Percentiles rank a stretch among this genome's conserved stretches.
These are phyloP conservation scores for Dicaeum eximium DNA, from an alignment of 2,113 vertebrate genomes.

Conservation along the genomic window DNA sequence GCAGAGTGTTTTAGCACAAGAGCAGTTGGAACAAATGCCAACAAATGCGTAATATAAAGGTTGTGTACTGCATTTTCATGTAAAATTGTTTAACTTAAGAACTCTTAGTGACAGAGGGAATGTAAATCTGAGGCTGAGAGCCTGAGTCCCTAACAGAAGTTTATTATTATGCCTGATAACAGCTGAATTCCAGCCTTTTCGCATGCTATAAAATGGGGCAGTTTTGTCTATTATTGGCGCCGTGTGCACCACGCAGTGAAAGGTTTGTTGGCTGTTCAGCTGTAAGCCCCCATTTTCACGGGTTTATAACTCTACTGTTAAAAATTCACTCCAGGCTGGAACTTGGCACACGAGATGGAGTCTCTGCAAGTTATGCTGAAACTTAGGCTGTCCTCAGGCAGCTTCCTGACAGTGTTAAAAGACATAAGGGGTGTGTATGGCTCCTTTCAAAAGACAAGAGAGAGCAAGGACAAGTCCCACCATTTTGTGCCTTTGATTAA, in stretches of 20 bases:
- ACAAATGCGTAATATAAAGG: slow-evolving; percentile 58
- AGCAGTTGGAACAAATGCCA: slow-evolving; percentile 13
- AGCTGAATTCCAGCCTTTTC: slow-evolving; percentile 65
- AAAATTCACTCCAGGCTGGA: slow-evolving; percentile 47
- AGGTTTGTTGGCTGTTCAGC: slow-evolving; percentile 39
- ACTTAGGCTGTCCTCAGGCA: slow-evolving; percentile 17
- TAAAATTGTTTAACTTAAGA: slow-evolving; percentile 72
- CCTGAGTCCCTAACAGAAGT: slow-evolving; percentile 66
- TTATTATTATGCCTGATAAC: slow-evolving; percentile 71
- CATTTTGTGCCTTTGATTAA: neutral
- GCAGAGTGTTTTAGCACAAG: neutral
- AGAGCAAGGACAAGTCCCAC: neutral
- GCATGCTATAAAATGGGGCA: slow-evolving; percentile 51
- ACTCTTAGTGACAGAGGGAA: slow-evolving; percentile 57
- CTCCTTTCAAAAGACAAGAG: neutral
- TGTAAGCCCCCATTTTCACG: slow-evolving; percentile 24
- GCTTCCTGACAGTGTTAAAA: slow-evolving; percentile 1
- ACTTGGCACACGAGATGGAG: neutral
- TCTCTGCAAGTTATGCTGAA: slow-evolving; percentile 4
- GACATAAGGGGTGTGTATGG: neutral
- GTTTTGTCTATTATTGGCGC: slow-evolving; percentile 45
- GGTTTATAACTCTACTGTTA: slow-evolving; percentile 44
- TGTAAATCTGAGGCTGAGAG: slow-evolving; percentile 66
- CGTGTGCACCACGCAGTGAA: neutral
- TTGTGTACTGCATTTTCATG: slow-evolving; percentile 67